Evolutionary conservation across 2,888 invertebrate species (phyloP).

Genomic region (Luperina nickerlii): DNA sequence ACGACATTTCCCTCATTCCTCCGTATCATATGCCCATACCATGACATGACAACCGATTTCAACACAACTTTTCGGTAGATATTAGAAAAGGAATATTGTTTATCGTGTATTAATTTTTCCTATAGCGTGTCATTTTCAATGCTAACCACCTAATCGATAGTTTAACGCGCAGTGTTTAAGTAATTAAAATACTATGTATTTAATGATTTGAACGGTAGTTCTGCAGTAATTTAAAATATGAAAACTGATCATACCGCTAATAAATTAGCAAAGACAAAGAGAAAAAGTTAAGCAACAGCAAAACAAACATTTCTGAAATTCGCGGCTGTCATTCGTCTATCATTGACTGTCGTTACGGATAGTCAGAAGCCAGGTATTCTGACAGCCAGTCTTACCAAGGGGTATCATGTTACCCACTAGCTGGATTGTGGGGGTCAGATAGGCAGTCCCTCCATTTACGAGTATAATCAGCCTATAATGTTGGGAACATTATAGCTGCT

Average conservation of each 20-base stretch:
- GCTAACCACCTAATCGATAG: slow-evolving; percentile 44
- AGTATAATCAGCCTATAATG: too few relatives aligned
- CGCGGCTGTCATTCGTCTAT: not conserved
- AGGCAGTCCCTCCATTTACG: not conserved
- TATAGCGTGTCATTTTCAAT: slow-evolving; percentile 30
- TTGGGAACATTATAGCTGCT: too few relatives aligned
- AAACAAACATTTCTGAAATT: not conserved
- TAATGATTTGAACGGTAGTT: slow-evolving; percentile 25
- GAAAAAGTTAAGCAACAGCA: not conserved
- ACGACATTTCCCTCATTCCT: too few relatives aligned
- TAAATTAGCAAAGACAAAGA: not conserved
- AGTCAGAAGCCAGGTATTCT: not conserved
- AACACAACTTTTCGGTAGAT: too few relatives aligned
- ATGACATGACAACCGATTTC: too few relatives aligned
- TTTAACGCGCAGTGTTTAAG: slow-evolving; percentile 31
- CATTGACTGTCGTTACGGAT: too few relatives aligned
- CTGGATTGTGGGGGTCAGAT: not conserved
- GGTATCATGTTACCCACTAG: not conserved
- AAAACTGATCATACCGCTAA: slow-evolving; percentile 24
- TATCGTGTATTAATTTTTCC: slow-evolving; percentile 1
- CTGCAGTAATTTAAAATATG: slow-evolving; percentile 23
- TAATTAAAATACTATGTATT: slow-evolving; percentile 52
- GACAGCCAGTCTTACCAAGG: not conserved
- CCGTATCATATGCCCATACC: too few relatives aligned
- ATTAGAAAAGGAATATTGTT: not conserved